Evolutionary conservation across 2,797 vertebrate genomes (phyloP).

Genomic region (Danio albolineatus): DNA sequence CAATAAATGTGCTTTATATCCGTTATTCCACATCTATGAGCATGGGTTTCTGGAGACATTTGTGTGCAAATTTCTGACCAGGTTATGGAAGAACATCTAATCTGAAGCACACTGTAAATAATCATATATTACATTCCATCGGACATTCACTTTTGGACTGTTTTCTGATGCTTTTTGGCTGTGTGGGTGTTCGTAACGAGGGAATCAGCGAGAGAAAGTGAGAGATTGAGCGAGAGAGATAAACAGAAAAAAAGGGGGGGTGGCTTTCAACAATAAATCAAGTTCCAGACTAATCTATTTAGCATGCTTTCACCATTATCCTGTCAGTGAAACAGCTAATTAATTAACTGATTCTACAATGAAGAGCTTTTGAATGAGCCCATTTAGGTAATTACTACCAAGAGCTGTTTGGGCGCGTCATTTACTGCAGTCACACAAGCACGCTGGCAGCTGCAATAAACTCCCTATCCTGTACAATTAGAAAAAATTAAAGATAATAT

Average conservation of each 20-base stretch:
- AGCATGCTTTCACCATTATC: constrained; percentile 94
- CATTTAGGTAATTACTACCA: constrained; percentile 98
- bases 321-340: constrained; percentile 99
- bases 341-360: constrained; percentile 99
- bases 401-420: constrained; percentile 92
- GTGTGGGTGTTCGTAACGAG: constrained; percentile 62
- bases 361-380: constrained; percentile 98
- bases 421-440: constrained; percentile 85
- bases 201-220: constrained; percentile 55
- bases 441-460: constrained; percentile 73
- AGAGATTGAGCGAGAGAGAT: constrained; percentile 70
- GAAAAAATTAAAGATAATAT: constrained; percentile 51
- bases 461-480: constrained; percentile 55
- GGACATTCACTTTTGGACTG: constrained; percentile 19
- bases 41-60: neutral
- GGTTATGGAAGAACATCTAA: neutral
- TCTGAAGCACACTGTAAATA: neutral
- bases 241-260: constrained; percentile 74
- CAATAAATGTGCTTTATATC: neutral
- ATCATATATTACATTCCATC: constrained; percentile 21
- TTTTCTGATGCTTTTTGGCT: neutral
- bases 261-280: constrained; percentile 88
- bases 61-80: neutral
- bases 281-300: constrained; percentile 92
- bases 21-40: neutral